Evolutionary conservation across 2,888 invertebrate genomes (phyloP).

Genomic region (Aricia artaxerxes): DNA sequence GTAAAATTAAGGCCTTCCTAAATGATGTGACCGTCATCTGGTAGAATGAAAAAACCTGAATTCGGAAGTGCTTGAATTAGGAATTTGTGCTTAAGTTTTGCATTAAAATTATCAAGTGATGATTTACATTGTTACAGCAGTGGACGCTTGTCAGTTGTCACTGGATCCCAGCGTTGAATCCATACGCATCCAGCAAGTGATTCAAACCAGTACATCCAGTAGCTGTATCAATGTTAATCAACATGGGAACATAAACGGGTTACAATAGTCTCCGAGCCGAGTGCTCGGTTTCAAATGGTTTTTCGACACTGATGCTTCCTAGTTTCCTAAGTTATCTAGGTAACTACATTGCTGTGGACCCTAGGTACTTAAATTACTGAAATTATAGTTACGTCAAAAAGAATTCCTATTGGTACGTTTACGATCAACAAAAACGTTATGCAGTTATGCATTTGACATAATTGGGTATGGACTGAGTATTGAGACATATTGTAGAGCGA

Average conservation of each 20-base stretch:
- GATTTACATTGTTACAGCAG: neutral
- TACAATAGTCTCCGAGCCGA: slow-evolving; percentile 32
- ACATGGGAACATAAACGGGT: neutral
- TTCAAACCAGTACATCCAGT: neutral
- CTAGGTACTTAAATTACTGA: slow-evolving; percentile 54
- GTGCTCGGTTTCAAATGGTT: slow-evolving; percentile 32
- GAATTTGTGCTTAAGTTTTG: slow-evolving; percentile 15
- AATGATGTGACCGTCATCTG: neutral
- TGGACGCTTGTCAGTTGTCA: neutral
- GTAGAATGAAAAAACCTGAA: neutral
- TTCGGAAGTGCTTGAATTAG: slow-evolving; percentile 26
- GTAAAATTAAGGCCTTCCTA: no score
- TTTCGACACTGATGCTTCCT: slow-evolving; percentile 34
- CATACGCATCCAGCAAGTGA: neutral
- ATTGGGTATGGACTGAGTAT: neutral
- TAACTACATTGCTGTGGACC: slow-evolving; percentile 60
- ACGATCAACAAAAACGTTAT: slow-evolving; percentile 31
- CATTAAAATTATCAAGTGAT: neutral
- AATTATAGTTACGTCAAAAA: slow-evolving; percentile 40
- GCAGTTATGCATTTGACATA: slow-evolving; percentile 1
- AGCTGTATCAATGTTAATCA: neutral
- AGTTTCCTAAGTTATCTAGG: slow-evolving; percentile 49
- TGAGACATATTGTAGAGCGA: neutral
- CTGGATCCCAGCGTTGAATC: neutral
- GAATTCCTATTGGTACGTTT: slow-evolving; percentile 39